Evolutionary conservation across 1,140 invertebrate species (phyloP).

Genomic region (Dendroctonus ponderosae): DNA sequence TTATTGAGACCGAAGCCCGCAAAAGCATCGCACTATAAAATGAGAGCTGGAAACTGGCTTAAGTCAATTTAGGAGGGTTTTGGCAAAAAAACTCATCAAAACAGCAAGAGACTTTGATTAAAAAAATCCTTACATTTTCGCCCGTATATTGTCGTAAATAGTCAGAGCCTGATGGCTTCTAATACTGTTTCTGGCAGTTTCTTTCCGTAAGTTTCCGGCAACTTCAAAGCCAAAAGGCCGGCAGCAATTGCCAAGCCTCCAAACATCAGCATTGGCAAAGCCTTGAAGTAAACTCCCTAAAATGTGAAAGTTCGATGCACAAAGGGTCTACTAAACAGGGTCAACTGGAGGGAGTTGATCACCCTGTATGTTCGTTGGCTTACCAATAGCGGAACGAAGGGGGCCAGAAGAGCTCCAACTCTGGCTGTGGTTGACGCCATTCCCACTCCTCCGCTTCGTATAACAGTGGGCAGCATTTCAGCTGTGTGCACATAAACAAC

Average conservation of each 20-base stretch:
- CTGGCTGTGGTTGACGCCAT: slow-evolving; percentile 60
- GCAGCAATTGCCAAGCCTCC: slow-evolving; percentile 55
- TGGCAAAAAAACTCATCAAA: too few relatives aligned
- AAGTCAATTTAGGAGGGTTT: too few relatives aligned
- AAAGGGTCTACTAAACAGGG: not conserved
- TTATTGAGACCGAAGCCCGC: too few relatives aligned
- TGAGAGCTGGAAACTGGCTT: too few relatives aligned
- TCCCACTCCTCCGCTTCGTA: slow-evolving; percentile 59
- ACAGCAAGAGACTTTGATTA: too few relatives aligned
- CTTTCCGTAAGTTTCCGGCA: slow-evolving; percentile 62
- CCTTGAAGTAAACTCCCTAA: slow-evolving; percentile 54
- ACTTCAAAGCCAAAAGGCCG: slow-evolving; percentile 53
- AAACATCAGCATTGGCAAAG: slow-evolving; percentile 59
- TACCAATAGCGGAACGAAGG: slow-evolving; percentile 61
- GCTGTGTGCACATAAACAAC: slow-evolving; percentile 63
- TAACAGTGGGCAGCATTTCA: slow-evolving; percentile 63
- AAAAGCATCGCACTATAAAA: too few relatives aligned
- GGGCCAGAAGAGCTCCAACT: slow-evolving; percentile 62
- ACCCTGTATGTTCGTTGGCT: slow-evolving; percentile 12
- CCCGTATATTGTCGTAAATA: not conserved
- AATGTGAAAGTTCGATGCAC: slow-evolving; percentile 23
- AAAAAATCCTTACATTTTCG: too few relatives aligned
- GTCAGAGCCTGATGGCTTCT: slow-evolving; percentile 46
- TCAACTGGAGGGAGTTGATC: too few relatives aligned
- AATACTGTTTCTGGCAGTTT: slow-evolving; percentile 60